Percentiles rank a stretch among this genome's conserved stretches.
These are phyloP conservation scores for Dromococcyx pavoninus DNA, from an alignment of 2,797 vertebrate species.

Conservation along the genomic window DNA sequence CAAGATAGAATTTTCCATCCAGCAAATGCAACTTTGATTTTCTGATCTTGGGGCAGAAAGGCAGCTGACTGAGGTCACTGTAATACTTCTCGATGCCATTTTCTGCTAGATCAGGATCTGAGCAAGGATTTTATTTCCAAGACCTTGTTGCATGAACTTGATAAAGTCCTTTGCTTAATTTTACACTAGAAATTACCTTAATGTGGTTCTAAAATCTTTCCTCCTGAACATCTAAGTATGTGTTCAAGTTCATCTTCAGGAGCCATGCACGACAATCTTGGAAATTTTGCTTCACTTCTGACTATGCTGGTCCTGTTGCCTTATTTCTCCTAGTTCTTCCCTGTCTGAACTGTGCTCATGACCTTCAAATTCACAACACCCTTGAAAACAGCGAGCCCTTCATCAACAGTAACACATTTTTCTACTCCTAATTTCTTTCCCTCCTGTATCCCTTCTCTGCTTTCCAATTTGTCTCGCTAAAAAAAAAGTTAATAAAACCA, in stretches of 20 bases:
- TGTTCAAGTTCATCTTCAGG: background rate
- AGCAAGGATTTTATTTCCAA: conserved; percentile 20
- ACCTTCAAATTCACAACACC: background rate
- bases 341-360: background rate
- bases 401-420: background rate
- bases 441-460: background rate
- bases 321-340: background rate
- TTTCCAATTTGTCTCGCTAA: background rate
- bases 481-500: background rate
- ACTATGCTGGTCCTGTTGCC: background rate
- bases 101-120: background rate
- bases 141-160: background rate
- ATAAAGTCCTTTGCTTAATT: background rate
- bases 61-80: background rate
- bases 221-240: background rate
- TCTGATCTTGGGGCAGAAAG: background rate
- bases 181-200: background rate
- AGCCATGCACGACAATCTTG: background rate
- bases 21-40: conserved; percentile 12
- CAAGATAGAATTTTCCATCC: conserved; percentile 3
- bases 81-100: background rate
- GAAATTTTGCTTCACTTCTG: background rate
- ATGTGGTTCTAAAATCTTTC: background rate
- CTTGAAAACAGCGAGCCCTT: background rate
- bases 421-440: background rate